Conservation (phyloP, 2,113 vertebrate species). For the Heloderma charlesbogerti region DNA sequence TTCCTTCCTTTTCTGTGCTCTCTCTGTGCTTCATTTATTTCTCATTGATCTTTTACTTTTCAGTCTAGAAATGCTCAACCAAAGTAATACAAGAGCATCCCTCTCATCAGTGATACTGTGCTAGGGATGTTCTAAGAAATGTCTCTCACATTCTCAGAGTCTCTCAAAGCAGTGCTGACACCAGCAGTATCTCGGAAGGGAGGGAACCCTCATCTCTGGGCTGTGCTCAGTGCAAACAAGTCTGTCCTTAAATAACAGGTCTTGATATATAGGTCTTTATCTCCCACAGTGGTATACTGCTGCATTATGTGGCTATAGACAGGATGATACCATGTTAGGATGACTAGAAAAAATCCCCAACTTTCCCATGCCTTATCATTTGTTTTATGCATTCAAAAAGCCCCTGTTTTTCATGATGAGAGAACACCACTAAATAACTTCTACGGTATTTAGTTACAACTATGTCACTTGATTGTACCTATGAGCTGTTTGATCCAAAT, state of each 20-base stretch:
- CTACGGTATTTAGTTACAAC: not conserved
- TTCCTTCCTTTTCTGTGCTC: not conserved
- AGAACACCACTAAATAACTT: not conserved
- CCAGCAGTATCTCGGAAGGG: not conserved
- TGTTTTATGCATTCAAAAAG: not conserved
- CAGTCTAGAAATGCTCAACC: not conserved
- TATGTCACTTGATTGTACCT: not conserved
- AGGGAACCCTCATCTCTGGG: not conserved
- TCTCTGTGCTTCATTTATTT: not conserved
- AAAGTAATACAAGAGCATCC: not conserved
- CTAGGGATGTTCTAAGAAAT: not conserved
- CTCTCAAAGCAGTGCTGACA: not conserved
- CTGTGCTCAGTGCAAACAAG: not conserved
- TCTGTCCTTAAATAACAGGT: not conserved
- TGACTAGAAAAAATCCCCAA: not conserved
- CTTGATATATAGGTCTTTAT: too few species aligned
- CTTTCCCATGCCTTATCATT: not conserved
- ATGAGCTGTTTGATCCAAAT: not conserved
- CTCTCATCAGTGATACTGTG: not conserved
- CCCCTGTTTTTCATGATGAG: not conserved
- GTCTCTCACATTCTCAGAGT: not conserved
- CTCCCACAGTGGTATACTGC: not conserved
- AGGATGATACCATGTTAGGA: not conserved
- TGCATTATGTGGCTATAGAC: not conserved
- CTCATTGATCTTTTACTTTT: not conserved